Base-by-base conservation (phyloP, 1,140 invertebrate species). In the Dinothrombium tinctorium region DNA sequence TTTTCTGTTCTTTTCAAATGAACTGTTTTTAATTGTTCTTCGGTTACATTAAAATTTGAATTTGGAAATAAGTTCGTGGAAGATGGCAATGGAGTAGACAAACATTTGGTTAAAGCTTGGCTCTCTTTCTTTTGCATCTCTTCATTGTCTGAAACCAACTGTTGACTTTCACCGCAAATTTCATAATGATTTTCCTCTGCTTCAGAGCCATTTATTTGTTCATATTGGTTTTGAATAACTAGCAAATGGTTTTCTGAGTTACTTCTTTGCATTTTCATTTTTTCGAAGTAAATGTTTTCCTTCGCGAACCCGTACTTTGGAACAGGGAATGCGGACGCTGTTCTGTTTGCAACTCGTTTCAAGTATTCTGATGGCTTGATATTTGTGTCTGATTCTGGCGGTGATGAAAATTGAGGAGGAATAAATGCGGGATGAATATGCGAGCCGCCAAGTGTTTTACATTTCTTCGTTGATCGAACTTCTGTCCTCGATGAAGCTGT, bases 291-390 rank as follows among this genome's bases (percentile, higher is more conserved):
- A 20, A 22, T 41, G n/a, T 25, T 25, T 19, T 22, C 24, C 17
- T 31, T 21, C 23, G 31, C 11, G 19, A 17, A 25, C 5, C 36
- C 35, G 26, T 28, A 39, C 24, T 40, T 40, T 7, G 4, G 11
- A 11, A 40, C 25, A 2, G 31, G 28, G 14, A 33, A 21, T 15
- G 35, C 41, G 14, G 36, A 33, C 22, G 22, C 14, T 24, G 25
- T 33, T 22, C 44, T 44, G 24, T 44, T 70, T 55, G 69, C 68
- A 55, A 83, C 76, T 53, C 75, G 79, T 50, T 72, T 72, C 43
- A 87, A 63, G 59, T 87, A 87, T 57, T 87, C 81, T 25, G 78
- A 82, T 29, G 82, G 82, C 54, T 86, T 86, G 53, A 89, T 82
- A 32, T 86, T 67, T 54, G 81, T 73, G 37, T 75, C 69, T 50